Conservation (phyloP, 1,140 invertebrate genomes). For the Aleiodes sp. region DNA sequence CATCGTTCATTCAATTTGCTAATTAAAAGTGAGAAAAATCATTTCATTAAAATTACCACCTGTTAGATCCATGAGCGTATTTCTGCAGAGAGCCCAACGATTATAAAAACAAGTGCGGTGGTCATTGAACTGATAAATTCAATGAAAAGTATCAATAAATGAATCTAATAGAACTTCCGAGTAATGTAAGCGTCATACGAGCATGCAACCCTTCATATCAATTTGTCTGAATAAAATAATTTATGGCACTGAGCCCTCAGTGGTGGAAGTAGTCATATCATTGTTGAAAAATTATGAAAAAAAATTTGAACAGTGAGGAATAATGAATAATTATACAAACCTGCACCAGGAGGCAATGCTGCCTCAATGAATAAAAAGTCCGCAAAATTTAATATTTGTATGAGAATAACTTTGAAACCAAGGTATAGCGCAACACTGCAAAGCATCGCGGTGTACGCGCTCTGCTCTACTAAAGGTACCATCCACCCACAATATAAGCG, state of each 20-base stretch:
- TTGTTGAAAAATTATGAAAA: background rate
- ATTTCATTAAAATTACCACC: background rate
- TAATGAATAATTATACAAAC: slow-evolving; percentile 41
- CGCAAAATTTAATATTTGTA: slow-evolving; percentile 40
- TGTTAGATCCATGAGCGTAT: background rate
- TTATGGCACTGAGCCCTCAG: no score
- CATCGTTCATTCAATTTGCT: background rate
- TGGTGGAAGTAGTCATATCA: no score
- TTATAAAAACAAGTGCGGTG: background rate
- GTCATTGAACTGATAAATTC: background rate
- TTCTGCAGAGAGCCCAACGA: background rate
- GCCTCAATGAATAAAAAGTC: slow-evolving; percentile 44
- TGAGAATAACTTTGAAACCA: slow-evolving; percentile 37
- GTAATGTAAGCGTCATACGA: background rate
- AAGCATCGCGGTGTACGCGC: slow-evolving; percentile 55
- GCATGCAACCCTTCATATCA: background rate
- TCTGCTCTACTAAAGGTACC: slow-evolving; percentile 42
- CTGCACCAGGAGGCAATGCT: slow-evolving; percentile 55
- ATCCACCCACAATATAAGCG: slow-evolving; percentile 17
- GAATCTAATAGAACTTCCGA: background rate
- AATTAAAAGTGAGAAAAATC: background rate
- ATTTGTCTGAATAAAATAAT: background rate
- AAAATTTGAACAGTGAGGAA: background rate
- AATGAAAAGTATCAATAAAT: background rate
- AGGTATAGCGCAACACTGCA: slow-evolving; percentile 43